These are phyloP conservation scores for Gastracanthus pulcherrimus DNA, from an alignment of 2,888 invertebrate genomes.

Conservation along the genomic window DNA sequence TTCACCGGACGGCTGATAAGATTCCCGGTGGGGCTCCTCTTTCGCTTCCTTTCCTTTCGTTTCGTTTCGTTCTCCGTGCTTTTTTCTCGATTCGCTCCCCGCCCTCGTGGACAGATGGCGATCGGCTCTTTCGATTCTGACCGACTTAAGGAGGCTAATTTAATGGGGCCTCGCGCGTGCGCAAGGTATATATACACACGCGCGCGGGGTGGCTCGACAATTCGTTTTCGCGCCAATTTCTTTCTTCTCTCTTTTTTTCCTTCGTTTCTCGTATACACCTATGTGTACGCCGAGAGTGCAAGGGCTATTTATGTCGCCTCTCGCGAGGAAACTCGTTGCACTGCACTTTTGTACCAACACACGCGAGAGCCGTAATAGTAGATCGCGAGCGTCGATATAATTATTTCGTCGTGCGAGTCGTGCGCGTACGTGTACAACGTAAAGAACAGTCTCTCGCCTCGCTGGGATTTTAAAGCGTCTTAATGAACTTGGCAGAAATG, in stretches of 20 bases:
- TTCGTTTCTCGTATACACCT: not conserved
- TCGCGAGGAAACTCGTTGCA: not conserved
- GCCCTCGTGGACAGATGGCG: slow-evolving; percentile 7
- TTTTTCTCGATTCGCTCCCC: not conserved
- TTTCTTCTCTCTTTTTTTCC: not conserved
- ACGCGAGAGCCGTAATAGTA: no score
- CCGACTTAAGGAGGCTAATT: slow-evolving; percentile 43
- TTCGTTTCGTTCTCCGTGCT: no score
- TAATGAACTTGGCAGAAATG: no score
- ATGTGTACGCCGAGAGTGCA: no score
- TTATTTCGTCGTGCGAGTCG: slow-evolving; percentile 1
- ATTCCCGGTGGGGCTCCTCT: slow-evolving; percentile 13
- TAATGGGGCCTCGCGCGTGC: slow-evolving; percentile 15
- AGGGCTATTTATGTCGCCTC: slow-evolving; percentile 6
- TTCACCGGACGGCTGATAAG: slow-evolving; percentile 50
- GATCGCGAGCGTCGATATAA: slow-evolving; percentile 9
- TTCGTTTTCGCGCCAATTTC: no score
- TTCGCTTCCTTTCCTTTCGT: not conserved
- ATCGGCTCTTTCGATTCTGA: slow-evolving; percentile 35
- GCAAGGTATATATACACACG: no score
- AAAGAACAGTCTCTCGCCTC: no score
- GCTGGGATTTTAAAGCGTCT: no score
- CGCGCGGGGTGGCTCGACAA: no score
- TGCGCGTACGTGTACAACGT: no score
- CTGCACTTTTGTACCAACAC: not conserved